phyloP scores from a whole-genome alignment of 2,113 vertebrate genomes.

The Strix uralensis region DNA sequence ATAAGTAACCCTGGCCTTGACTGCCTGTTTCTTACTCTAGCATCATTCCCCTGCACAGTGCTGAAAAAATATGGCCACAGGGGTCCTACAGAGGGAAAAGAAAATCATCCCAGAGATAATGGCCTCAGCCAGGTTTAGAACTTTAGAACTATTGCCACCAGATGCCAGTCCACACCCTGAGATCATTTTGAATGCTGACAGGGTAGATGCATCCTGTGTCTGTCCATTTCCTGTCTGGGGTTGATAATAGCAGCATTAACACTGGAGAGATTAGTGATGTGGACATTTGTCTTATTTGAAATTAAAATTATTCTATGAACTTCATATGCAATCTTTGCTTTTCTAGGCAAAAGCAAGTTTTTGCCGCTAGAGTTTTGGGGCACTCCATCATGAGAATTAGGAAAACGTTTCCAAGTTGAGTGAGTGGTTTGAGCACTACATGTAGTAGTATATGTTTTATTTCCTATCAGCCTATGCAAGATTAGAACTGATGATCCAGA shows the following conservation, averaged over 20 bases:
- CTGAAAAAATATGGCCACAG: neutral
- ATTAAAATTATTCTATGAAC: neutral
- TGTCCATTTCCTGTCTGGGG: neutral
- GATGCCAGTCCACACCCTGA: neutral
- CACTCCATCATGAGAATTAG: neutral
- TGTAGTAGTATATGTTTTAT: neutral
- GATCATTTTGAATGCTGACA: neutral
- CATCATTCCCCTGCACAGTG: neutral
- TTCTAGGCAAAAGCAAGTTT: neutral
- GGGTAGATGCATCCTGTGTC: neutral
- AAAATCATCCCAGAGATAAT: neutral
- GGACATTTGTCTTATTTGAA: neutral
- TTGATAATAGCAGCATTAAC: neutral
- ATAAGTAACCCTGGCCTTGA: neutral
- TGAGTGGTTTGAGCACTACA: neutral
- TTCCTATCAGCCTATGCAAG: neutral
- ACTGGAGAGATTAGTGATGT: neutral
- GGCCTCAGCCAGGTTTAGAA: neutral
- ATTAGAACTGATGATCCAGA: neutral
- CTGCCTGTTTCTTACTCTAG: neutral
- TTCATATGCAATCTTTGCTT: neutral
- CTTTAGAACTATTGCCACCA: neutral
- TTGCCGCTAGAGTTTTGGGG: neutral
- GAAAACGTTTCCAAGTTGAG: neutral
- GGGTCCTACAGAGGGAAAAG: neutral